Base-by-base conservation (phyloP, 2,113 vertebrate species). In the Notarius lentiginosus region DNA sequence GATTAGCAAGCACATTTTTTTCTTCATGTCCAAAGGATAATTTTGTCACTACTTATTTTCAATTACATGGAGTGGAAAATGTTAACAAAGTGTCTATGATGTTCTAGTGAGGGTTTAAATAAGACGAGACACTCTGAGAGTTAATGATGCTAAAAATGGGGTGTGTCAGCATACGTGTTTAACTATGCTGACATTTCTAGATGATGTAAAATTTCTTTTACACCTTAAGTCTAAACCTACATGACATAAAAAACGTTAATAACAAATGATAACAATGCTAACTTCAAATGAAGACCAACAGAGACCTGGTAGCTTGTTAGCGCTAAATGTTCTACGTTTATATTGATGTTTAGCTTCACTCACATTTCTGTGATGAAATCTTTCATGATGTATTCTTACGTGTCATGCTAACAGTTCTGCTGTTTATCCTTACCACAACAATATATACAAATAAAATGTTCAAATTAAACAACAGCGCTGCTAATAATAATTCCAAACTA, bases 1-100 rank as follows among this genome's bases (percentile, higher is more conserved):
- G 91, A 92, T 85, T 79, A 56, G 61, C 56, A 2, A 47, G 65
- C 27, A 55, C 56, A 88, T 92, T 91, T 88, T 55, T 68, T 27
- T 51, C 49, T 24, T 53, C n/a, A 8, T 41, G 56, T 65, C 17
- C 0, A 9, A n/a, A 47, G 7, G 15, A 27, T 80, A 15, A 30
- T 58, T 82, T 81, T 51, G 79, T 86, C 15, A 18, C 55, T 3
- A 68, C 49, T 72, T 72, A 84, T 72, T 84, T 83, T 72, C 53
- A 72, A 72, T 84, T 34, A 84, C n/a, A 7, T 18, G 18, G 15
- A 70, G 14, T 18, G 1, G 7, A 83, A 82, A n/a, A 65, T 18
- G 12, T 24, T 47, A 56, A 65, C 58, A 51, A 53, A 55, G n/a
- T 20, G 3, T 82, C 12, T 47, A 34, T 2, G 79, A 65, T 6